These are phyloP conservation scores for Typhlichthys eigenmanni DNA, from an alignment of 2,797 vertebrate species.

Conservation along the genomic window DNA sequence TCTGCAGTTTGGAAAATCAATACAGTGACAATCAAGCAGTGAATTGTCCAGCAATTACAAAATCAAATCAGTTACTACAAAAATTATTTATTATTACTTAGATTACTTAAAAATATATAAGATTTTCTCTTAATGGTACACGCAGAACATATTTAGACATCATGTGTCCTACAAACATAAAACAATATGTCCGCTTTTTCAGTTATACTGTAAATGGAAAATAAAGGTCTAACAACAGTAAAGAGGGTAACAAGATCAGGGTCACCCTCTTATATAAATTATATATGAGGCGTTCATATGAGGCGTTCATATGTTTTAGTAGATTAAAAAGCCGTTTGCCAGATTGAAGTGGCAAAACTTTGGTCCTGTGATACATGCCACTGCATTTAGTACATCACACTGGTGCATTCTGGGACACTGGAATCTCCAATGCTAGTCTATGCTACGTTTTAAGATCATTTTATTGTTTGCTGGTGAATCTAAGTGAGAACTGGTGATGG, in stretches of 20 bases:
- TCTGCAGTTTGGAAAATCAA: too few relatives aligned
- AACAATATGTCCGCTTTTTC: constrained; percentile 10
- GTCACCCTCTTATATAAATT: constrained; percentile 17
- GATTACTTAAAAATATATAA: too few relatives aligned
- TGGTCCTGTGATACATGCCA: constrained; percentile 44
- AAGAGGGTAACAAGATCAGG: neutral
- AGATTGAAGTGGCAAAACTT: constrained; percentile 49
- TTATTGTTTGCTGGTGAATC: too few relatives aligned
- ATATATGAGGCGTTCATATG: neutral
- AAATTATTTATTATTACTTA: too few relatives aligned
- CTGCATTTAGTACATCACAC: constrained; percentile 33
- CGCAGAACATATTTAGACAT: too few relatives aligned
- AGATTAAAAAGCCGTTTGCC: constrained; percentile 61
- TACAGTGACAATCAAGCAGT: too few relatives aligned
- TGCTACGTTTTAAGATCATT: too few relatives aligned
- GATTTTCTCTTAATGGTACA: too few relatives aligned
- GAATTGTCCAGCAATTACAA: too few relatives aligned
- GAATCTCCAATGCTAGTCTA: neutral
- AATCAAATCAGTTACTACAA: too few relatives aligned
- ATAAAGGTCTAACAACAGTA: constrained; percentile 8
- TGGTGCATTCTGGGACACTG: neutral
- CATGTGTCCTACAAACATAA: neutral
- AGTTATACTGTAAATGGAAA: neutral
- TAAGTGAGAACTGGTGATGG: too few relatives aligned
- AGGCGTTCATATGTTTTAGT: constrained; percentile 38